Evolutionary conservation across 2,113 vertebrate genomes (phyloP).

Genomic region (Entelurus aequoreus): DNA sequence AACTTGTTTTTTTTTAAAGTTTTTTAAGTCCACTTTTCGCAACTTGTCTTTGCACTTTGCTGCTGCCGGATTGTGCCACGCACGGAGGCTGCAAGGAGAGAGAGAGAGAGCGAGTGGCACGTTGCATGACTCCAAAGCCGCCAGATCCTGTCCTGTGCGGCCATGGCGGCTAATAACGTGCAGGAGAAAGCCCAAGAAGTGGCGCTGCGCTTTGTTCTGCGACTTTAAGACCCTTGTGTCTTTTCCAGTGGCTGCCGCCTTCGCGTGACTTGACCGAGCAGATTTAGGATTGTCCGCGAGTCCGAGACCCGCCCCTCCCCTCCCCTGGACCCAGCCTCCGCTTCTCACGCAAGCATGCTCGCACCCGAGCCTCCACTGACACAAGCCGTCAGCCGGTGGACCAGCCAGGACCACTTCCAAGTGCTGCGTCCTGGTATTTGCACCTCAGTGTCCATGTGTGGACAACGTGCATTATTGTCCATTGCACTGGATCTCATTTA

Average conservation of each 20-base stretch:
- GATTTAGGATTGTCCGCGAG: constrained; percentile 74
- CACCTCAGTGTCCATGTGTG: too few relatives aligned
- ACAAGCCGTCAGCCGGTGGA: too few relatives aligned
- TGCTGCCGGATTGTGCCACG: too few relatives aligned
- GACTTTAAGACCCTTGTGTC: constrained; percentile 72
- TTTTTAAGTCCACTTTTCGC: constrained; percentile 16
- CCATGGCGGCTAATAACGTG: too few relatives aligned
- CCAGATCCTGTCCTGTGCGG: constrained; percentile 50
- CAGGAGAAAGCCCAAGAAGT: background rate
- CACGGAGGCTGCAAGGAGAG: constrained; percentile 12
- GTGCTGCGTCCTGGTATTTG: too few relatives aligned
- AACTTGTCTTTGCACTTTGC: constrained; percentile 24
- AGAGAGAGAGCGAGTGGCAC: constrained; percentile 58
- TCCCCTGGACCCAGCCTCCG: constrained; percentile 57
- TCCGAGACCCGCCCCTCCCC: constrained; percentile 72
- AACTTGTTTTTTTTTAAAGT: constrained; percentile 1
- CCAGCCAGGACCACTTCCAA: too few relatives aligned
- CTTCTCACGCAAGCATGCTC: constrained; percentile 70
- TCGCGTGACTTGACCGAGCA: constrained; percentile 78
- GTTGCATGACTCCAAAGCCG: constrained; percentile 71
- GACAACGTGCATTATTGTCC: too few relatives aligned
- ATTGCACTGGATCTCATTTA: too few relatives aligned
- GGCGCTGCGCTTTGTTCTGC: constrained; percentile 65
- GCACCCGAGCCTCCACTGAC: background rate
- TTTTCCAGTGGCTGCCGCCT: constrained; percentile 70